Evolutionary conservation across 64 coral and sea anemone genomes (phyloP).

Genomic region (Montipora sp.): DNA sequence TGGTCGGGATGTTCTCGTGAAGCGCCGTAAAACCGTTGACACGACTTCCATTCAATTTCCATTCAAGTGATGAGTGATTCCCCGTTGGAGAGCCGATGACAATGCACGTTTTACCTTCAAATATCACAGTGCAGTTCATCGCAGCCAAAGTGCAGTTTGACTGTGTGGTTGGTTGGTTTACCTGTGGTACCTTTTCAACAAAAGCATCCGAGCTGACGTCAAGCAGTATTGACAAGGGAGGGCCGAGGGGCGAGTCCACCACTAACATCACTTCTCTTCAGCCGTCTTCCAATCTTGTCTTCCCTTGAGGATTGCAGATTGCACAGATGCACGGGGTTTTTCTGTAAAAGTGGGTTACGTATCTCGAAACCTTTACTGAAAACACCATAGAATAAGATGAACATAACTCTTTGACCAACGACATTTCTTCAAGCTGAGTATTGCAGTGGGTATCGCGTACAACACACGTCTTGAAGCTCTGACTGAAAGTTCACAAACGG

Average conservation of each 20-base stretch:
- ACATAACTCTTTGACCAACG: conserved; percentile 7
- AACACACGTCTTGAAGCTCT: neutral
- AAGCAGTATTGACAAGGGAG: conserved; percentile 13
- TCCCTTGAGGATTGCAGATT: conserved; percentile 5
- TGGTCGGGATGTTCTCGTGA: neutral
- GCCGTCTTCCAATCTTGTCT: neutral
- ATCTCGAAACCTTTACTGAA: neutral
- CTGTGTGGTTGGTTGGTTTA: neutral
- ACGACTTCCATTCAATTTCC: neutral
- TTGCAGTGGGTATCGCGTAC: neutral
- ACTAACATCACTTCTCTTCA: neutral
- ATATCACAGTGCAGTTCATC: neutral
- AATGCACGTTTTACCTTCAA: neutral
- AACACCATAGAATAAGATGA: conserved; percentile 14
- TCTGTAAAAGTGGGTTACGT: neutral
- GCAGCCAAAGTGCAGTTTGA: neutral
- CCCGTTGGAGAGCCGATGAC: neutral
- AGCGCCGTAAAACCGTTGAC: neutral
- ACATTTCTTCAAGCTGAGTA: neutral
- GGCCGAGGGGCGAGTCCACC: neutral
- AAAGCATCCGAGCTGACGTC: conserved; percentile 9
- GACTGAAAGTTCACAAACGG: neutral
- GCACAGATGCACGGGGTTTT: conserved; percentile 52
- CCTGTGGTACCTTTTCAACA: neutral
- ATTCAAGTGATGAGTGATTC: neutral